Conservation (phyloP, 2,888 invertebrate genomes). For the Pardosa pseudoannulata region DNA sequence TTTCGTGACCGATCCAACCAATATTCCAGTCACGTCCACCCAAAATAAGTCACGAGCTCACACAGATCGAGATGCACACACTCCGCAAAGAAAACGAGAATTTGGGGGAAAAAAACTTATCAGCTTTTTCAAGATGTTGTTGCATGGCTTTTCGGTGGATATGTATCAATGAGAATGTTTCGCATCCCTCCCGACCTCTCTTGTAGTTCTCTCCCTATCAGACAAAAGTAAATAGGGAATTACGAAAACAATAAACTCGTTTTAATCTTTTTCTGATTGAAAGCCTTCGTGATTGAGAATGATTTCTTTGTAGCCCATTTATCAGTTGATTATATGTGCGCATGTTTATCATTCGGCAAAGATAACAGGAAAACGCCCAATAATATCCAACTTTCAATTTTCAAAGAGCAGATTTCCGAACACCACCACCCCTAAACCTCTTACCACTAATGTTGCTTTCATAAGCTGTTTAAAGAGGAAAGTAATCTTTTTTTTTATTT, state of each 20-base stretch:
- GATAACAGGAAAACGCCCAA: not conserved
- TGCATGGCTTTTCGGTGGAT: not conserved
- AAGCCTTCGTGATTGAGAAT: not conserved
- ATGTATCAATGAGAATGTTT: not conserved
- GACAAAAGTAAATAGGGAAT: not conserved
- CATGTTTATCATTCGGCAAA: not conserved
- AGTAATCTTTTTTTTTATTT: too few relatives aligned
- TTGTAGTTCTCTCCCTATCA: not conserved
- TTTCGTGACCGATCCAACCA: constrained; percentile 27
- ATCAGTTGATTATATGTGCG: not conserved
- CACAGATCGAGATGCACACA: not conserved
- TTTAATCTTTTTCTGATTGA: not conserved
- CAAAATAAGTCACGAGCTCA: constrained; percentile 26
- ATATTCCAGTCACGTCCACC: constrained; percentile 23
- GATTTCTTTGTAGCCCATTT: not conserved
- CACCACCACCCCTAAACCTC: too few relatives aligned
- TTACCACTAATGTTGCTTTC: too few relatives aligned
- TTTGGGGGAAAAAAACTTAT: not conserved
- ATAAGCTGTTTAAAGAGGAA: too few relatives aligned
- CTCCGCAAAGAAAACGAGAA: not conserved
- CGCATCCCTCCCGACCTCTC: not conserved
- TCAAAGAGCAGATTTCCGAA: too few relatives aligned
- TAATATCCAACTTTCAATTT: not conserved
- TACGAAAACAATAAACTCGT: not conserved
- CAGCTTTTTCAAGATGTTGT: too few relatives aligned